Evolutionary conservation across 2,113 vertebrate species (phyloP).

Genomic region (Hystrix cristata): DNA sequence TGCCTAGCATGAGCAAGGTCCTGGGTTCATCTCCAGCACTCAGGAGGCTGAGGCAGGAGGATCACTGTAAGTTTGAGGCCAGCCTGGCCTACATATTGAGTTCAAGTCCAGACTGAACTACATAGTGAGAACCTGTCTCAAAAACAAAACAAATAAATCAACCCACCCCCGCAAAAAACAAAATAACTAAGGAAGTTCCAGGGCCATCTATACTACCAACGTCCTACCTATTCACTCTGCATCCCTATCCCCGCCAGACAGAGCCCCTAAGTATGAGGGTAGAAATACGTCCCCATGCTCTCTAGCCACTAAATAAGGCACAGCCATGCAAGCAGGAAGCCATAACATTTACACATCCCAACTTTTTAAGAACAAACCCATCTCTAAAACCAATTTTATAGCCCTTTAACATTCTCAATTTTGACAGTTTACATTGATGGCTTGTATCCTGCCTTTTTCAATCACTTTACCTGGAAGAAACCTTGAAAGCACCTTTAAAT

Average conservation of each 20-base stretch:
- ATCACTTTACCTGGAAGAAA: neutral
- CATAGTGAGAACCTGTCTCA: too few relatives aligned
- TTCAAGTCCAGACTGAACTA: too few relatives aligned
- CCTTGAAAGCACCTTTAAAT: too few relatives aligned
- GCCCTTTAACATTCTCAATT: neutral
- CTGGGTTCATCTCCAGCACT: neutral
- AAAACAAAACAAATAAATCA: too few relatives aligned
- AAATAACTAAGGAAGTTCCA: neutral
- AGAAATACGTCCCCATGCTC: neutral
- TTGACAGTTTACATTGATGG: neutral
- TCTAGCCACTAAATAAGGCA: too few relatives aligned
- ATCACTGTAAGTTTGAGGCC: too few relatives aligned
- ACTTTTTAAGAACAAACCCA: neutral
- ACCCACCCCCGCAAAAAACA: too few relatives aligned
- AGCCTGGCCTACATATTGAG: too few relatives aligned
- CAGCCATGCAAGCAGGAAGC: too few relatives aligned
- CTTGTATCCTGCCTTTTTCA: neutral
- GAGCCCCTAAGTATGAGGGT: neutral
- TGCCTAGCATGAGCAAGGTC: neutral
- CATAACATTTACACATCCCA: too few relatives aligned
- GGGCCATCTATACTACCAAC: neutral
- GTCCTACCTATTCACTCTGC: neutral
- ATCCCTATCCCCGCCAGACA: neutral
- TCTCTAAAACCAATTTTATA: neutral
- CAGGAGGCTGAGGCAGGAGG: too few relatives aligned